Base-by-base conservation (phyloP, 2,888 invertebrate genomes). In the Steromphala cineraria region DNA sequence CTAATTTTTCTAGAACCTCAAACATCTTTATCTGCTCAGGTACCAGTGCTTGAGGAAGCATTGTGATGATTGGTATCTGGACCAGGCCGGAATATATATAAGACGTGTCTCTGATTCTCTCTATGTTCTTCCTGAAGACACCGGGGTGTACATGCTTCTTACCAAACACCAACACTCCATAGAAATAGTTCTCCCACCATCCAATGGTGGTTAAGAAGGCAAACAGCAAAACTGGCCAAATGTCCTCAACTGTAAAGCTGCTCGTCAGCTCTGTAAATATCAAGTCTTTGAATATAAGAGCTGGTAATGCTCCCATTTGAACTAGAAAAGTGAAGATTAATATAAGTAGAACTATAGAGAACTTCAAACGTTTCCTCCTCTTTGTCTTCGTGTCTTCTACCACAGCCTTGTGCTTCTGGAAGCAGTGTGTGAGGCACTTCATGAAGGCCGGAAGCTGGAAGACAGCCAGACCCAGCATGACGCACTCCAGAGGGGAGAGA, bases 151-250 rank as follows among this genome's bases (percentile, higher is more conserved):
- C 28, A 5, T 36, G 10, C 19, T 62, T 53, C 15, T 56, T 71
- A 53, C 80, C 56, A 15, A 67, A 36, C 3, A 36, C 17, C n/a
- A 84, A n/a, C 10, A 78, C 74, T 2, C 82, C 84, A 21, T 78
- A 76, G 0, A 98, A 97, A 92, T 97, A 99, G 94, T 99, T 99
- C 94, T 99, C 99, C 99, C 99, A 99, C 98, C 98, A 99, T 31
- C 97, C 97, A 52, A 97, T 95, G 0, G 98, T 75, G n/a, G 52
- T 52, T 24, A 75, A 21, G 17, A 52, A 46, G 15, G 52, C 75
- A 40, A 52, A 46, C 2, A 52, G n/a, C n/a, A 52, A 52, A 4
- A 75, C 52, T 21, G 52, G 40, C 75, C 75, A 75, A 19, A 62
- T 62, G 62, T 62, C 62, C 46, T 15, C 15, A 5, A 36, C 7